Evolutionary conservation across 2,797 vertebrate species (phyloP).

Genomic region (Champsocephalus gunnari): DNA sequence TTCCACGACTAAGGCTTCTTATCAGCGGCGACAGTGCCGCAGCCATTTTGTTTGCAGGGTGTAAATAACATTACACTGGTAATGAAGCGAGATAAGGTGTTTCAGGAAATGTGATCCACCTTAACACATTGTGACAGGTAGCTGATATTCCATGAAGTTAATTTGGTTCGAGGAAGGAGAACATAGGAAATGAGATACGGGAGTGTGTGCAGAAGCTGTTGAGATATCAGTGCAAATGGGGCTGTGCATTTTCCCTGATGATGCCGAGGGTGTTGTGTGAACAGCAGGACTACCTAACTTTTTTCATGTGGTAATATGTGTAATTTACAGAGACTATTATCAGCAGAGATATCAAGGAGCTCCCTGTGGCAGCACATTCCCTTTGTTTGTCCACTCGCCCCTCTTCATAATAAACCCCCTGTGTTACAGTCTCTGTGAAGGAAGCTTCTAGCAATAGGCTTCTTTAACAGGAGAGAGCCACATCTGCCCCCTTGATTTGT

Average conservation of each 20-base stretch:
- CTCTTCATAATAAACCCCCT: conserved; percentile 58
- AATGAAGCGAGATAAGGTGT: conserved; percentile 75
- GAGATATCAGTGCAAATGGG: conserved; percentile 55
- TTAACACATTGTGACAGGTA: conserved; percentile 73
- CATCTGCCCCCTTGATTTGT: conserved; percentile 78
- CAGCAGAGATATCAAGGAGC: conserved; percentile 24
- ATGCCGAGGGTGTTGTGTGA: conserved; percentile 29
- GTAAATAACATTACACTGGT: conserved; percentile 78
- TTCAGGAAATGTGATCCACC: conserved; percentile 70
- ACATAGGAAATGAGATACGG: conserved; percentile 60
- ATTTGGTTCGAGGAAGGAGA: conserved; percentile 53
- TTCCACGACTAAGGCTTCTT: conserved; percentile 65
- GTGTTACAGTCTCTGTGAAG: conserved; percentile 54
- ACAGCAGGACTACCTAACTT: conserved; percentile 18
- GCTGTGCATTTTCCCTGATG: conserved; percentile 44
- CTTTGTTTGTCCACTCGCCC: conserved; percentile 62
- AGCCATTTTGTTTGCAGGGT: conserved; percentile 76
- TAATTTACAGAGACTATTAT: conserved; percentile 49
- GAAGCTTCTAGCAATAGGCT: conserved; percentile 68
- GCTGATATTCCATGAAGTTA: conserved; percentile 59
- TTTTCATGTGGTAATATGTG: conserved; percentile 35
- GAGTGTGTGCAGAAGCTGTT: conserved; percentile 49
- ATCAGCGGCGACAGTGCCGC: conserved; percentile 64
- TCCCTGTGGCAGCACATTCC: conserved; percentile 35
- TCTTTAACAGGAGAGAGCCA: conserved; percentile 70